phyloP scores from a whole-genome alignment of 2,888 invertebrate genomes.

The Lithosia quadra region DNA sequence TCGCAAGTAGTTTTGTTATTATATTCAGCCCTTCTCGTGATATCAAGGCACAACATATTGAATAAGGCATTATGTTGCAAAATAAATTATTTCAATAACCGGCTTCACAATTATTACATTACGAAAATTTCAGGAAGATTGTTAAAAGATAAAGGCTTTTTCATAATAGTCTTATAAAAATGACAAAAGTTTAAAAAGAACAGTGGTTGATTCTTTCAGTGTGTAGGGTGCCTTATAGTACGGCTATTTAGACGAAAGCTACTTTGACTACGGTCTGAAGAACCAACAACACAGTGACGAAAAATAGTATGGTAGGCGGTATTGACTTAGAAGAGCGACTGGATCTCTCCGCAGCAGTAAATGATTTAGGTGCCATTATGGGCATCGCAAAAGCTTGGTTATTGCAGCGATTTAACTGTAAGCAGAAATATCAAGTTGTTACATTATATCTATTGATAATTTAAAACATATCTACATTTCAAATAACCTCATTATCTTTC shows the following conservation, averaged over 20 bases:
- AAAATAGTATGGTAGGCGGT: conserved; percentile 73
- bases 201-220: conserved; percentile 6
- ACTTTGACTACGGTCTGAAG: conserved; percentile 80
- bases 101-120: not conserved
- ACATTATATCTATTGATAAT: too few relatives aligned
- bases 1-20: not conserved
- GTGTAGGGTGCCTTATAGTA: conserved; percentile 26
- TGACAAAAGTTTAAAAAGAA: conserved; percentile 14
- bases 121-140: not conserved
- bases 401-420: conserved; percentile 78
- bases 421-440: conserved; percentile 10
- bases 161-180: conserved; percentile 4
- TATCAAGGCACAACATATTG: not conserved
- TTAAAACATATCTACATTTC: too few relatives aligned
- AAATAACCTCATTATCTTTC: too few relatives aligned
- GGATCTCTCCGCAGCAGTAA: conserved; percentile 46
- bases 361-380: conserved; percentile 51
- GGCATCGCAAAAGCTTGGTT: conserved; percentile 76
- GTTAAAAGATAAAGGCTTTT: conserved; percentile 1
- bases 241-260: conserved; percentile 61
- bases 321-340: conserved; percentile 60
- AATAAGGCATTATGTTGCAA: not conserved
- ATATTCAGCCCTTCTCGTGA: conserved; percentile 25
- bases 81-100: not conserved
- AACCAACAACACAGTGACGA: conserved; percentile 74